These are phyloP conservation scores for Trachymyrmex cornetzi DNA, from an alignment of 1,140 invertebrate species.

Conservation along the genomic window DNA sequence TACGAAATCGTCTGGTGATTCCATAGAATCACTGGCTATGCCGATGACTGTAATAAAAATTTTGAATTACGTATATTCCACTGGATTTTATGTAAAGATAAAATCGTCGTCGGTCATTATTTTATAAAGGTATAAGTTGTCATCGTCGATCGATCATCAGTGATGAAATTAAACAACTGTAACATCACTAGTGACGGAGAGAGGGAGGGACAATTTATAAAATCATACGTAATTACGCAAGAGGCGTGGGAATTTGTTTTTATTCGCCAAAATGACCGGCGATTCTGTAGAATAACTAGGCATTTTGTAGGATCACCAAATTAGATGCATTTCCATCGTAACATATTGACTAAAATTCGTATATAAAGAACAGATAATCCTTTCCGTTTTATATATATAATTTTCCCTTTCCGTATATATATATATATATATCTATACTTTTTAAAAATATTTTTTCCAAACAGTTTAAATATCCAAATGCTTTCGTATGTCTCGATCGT, in stretches of 20 bases:
- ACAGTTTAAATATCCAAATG: neutral
- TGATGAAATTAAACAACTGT: constrained; percentile 26
- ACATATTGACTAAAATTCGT: constrained; percentile 10
- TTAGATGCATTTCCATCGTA: neutral
- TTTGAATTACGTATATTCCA: constrained; percentile 15
- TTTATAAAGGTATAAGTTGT: neutral
- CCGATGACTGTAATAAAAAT: neutral
- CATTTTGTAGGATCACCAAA: constrained; percentile 19
- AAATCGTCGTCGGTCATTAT: neutral
- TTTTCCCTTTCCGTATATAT: neutral
- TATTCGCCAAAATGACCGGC: neutral
- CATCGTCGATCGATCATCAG: neutral
- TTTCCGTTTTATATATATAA: constrained; percentile 24
- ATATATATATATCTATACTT: constrained; percentile 5
- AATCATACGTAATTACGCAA: constrained; percentile 11
- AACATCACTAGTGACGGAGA: constrained; percentile 14
- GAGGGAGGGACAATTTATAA: constrained; percentile 20
- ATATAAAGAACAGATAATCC: neutral
- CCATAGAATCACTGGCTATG: neutral
- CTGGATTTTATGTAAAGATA: neutral
- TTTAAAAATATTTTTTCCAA: neutral
- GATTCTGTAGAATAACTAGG: neutral
- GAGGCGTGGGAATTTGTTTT: neutral
- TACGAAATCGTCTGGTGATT: neutral
- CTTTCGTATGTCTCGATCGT: neutral